Evolutionary conservation across 2,113 vertebrate species (phyloP).

Genomic region (Heterochromis multidens): DNA sequence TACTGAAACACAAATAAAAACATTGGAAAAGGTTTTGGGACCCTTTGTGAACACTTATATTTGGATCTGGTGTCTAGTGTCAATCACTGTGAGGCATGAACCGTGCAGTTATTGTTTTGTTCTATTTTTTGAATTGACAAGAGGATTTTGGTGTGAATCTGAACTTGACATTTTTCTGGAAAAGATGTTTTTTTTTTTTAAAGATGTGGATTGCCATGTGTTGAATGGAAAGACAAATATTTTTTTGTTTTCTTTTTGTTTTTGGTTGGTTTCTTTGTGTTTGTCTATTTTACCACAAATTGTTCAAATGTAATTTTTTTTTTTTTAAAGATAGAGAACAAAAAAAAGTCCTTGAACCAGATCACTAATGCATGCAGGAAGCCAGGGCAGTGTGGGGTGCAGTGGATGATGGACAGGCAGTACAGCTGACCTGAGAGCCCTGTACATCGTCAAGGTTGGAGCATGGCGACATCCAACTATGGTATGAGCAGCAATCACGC

Average conservation of each 20-base stretch:
- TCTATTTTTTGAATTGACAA: not conserved
- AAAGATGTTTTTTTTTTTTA: not conserved
- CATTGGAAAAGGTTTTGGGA: not conserved
- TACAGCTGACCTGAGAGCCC: slow-evolving; percentile 10
- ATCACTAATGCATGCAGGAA: not conserved
- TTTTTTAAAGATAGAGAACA: not conserved
- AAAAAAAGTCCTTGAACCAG: not conserved
- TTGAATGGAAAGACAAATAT: not conserved
- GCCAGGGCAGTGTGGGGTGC: not conserved
- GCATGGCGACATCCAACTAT: not conserved
- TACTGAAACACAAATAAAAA: not conserved
- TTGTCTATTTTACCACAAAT: not conserved
- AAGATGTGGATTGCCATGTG: not conserved
- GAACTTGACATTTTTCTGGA: not conserved
- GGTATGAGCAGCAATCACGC: not conserved
- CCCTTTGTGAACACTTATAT: not conserved
- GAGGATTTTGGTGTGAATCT: not conserved
- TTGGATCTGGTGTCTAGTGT: not conserved
- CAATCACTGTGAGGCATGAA: not conserved
- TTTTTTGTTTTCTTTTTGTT: not conserved
- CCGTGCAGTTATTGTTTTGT: not conserved
- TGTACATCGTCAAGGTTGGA: not conserved
- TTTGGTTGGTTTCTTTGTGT: not conserved
- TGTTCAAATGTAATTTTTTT: not conserved
- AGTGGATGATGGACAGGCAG: slow-evolving; percentile 16